Evolutionary conservation across 2,113 vertebrate genomes (phyloP).

Genomic region (Pteropus alecto): DNA sequence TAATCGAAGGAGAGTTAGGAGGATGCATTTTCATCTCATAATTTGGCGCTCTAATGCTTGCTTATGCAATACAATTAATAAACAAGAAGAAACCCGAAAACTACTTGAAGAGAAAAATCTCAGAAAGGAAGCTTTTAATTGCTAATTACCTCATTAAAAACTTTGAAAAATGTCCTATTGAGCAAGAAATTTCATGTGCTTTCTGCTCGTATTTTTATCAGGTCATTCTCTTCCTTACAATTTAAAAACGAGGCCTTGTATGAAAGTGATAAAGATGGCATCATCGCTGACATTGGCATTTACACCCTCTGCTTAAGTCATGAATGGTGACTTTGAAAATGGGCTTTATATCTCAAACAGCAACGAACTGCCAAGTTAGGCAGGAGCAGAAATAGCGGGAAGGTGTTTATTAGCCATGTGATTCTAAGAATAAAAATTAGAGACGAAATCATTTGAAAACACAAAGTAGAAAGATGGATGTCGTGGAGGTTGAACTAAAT

Average conservation of each 20-base stretch:
- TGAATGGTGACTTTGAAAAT: background rate
- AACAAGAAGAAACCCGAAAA: slow-evolving; percentile 60
- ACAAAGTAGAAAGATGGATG: slow-evolving; percentile 18
- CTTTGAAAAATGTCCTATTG: slow-evolving; percentile 71
- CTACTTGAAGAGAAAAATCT: slow-evolving; percentile 71
- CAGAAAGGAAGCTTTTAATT: slow-evolving; percentile 74
- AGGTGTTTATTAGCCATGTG: background rate
- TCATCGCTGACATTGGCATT: slow-evolving; percentile 38
- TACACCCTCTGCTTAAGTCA: slow-evolving; percentile 55
- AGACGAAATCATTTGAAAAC: slow-evolving; percentile 49
- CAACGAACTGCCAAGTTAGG: background rate
- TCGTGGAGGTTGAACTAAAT: slow-evolving; percentile 69
- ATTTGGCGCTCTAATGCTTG: slow-evolving; percentile 64
- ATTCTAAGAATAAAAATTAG: slow-evolving; percentile 52
- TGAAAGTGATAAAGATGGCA: slow-evolving; percentile 3
- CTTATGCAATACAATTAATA: slow-evolving; percentile 66
- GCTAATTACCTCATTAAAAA: slow-evolving; percentile 78
- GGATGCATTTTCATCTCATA: slow-evolving; percentile 43
- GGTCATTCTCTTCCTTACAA: slow-evolving; percentile 33
- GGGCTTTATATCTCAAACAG: background rate
- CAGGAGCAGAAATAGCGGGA: background rate
- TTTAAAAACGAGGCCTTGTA: slow-evolving; percentile 18
- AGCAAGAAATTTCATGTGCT: slow-evolving; percentile 74
- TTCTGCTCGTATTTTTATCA: background rate
- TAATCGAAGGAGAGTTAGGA: background rate